Evolutionary conservation across 2,797 vertebrate genomes (phyloP).

Genomic region (Anomalospiza imberbis): DNA sequence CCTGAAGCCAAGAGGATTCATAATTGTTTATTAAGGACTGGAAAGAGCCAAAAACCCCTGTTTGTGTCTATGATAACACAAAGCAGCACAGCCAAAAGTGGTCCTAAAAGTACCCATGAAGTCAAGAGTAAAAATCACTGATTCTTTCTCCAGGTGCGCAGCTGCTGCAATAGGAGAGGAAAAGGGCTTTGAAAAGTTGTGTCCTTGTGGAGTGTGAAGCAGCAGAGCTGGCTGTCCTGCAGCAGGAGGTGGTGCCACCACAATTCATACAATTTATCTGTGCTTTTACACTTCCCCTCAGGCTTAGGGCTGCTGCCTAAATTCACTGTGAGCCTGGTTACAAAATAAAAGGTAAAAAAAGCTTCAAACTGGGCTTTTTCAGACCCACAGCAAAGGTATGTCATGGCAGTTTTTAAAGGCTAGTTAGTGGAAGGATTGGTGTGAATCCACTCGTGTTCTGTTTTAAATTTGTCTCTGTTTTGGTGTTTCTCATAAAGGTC

Average conservation of each 20-base stretch:
- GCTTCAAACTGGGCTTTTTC: background rate
- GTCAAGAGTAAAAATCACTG: background rate
- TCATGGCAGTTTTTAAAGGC: background rate
- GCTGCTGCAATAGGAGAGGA: background rate
- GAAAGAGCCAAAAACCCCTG: background rate
- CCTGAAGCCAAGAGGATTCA: background rate
- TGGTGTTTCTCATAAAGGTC: background rate
- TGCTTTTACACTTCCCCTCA: background rate
- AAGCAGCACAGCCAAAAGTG: background rate
- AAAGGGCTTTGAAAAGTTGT: background rate
- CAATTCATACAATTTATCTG: accelerated
- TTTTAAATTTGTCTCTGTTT: background rate
- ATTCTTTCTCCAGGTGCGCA: background rate
- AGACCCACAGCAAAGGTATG: background rate
- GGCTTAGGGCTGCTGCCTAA: background rate
- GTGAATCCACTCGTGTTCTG: background rate
- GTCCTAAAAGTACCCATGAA: background rate
- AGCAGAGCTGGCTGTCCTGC: background rate
- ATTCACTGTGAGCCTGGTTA: background rate
- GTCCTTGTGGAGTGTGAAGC: too few species aligned
- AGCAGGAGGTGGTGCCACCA: background rate
- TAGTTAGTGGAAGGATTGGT: background rate
- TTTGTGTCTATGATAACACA: background rate
- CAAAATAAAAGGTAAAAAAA: background rate
- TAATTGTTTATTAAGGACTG: background rate